These are phyloP conservation scores for Physeter macrocephalus DNA, from an alignment of 2,113 vertebrate species.

Conservation along the genomic window DNA sequence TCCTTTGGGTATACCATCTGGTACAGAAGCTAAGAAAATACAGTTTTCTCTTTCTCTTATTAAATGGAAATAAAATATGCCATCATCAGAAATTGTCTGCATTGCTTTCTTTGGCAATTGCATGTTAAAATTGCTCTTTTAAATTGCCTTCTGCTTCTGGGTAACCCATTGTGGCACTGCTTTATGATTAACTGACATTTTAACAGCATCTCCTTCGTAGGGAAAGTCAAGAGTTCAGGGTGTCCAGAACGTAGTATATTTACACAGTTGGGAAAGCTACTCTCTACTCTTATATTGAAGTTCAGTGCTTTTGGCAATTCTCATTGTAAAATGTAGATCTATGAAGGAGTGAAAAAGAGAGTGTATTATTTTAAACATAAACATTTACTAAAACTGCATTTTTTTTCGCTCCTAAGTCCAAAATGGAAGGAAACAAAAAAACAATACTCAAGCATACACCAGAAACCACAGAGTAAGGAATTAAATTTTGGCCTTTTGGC, in stretches of 20 bases:
- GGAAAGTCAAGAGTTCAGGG: slow-evolving; percentile 79
- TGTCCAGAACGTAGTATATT: slow-evolving; percentile 74
- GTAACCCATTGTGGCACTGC: slow-evolving; percentile 38
- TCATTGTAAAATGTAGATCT: slow-evolving; percentile 53
- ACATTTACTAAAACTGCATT: not conserved
- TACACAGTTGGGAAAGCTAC: slow-evolving; percentile 61
- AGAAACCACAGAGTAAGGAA: not conserved
- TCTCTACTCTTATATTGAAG: slow-evolving; percentile 50
- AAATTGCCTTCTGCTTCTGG: slow-evolving; percentile 60
- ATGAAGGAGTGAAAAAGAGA: not conserved
- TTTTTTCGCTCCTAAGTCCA: slow-evolving; percentile 12
- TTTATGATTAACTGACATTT: slow-evolving; percentile 77
- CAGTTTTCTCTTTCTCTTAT: slow-evolving; percentile 57
- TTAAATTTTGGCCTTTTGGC: slow-evolving; percentile 26
- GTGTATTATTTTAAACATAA: not conserved
- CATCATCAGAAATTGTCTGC: slow-evolving; percentile 51
- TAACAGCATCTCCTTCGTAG: slow-evolving; percentile 44
- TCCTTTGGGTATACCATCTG: slow-evolving; percentile 43
- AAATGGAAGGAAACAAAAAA: not conserved
- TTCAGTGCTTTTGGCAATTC: slow-evolving; percentile 67
- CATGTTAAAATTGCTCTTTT: slow-evolving; percentile 66
- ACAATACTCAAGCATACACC: not conserved
- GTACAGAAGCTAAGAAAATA: slow-evolving; percentile 44
- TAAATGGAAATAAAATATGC: slow-evolving; percentile 56
- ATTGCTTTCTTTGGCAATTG: slow-evolving; percentile 64